Evolutionary conservation across 2,797 vertebrate genomes (phyloP).

Genomic region (Periparus ater): DNA sequence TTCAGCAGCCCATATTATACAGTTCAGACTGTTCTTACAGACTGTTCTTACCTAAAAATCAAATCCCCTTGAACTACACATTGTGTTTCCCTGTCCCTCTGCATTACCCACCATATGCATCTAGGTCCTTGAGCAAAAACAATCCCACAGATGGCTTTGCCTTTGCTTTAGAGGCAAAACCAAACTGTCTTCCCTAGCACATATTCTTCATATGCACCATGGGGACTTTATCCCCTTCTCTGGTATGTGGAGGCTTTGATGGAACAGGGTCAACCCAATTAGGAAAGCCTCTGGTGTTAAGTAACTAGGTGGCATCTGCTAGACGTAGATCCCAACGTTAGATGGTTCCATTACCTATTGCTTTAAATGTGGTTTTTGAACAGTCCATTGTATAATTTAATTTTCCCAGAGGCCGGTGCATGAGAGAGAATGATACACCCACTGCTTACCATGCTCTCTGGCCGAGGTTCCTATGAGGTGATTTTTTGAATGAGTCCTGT

Average conservation of each 20-base stretch:
- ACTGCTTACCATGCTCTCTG: not conserved
- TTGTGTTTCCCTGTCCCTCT: not conserved
- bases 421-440: not conserved
- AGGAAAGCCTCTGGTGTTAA: not conserved
- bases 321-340: not conserved
- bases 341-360: not conserved
- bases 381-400: not conserved
- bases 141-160: not conserved
- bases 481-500: not conserved
- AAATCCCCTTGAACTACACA: not conserved
- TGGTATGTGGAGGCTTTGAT: not conserved
- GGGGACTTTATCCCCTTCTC: not conserved
- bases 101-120: not conserved
- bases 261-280: not conserved
- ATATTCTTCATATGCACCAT: not conserved
- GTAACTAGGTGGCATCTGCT: not conserved
- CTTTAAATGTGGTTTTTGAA: not conserved
- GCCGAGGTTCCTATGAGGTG: not conserved
- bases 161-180: not conserved
- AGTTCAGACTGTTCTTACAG: not conserved
- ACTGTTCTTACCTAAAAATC: not conserved
- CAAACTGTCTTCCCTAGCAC: not conserved
- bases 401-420: not conserved
- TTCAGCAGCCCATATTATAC: not conserved
- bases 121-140: not conserved